These are phyloP conservation scores for Choristoneura rosaceana DNA, from an alignment of 2,888 invertebrate species.

Conservation along the genomic window DNA sequence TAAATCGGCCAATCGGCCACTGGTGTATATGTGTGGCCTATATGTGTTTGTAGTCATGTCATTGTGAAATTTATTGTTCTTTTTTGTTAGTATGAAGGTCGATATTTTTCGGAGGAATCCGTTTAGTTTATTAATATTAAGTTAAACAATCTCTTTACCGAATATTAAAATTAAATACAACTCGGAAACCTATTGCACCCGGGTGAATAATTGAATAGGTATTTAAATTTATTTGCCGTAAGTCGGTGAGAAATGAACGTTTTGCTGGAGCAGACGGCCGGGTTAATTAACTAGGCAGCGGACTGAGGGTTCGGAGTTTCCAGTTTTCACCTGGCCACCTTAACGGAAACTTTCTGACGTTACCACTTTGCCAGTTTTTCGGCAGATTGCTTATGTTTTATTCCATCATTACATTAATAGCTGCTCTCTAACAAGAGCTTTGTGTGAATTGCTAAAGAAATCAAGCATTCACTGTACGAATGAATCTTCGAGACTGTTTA, in stretches of 20 bases:
- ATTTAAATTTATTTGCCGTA: conserved; percentile 36
- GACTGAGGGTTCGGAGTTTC: conserved; percentile 22
- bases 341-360: conserved; percentile 31
- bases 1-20: background rate
- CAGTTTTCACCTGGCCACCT: conserved; percentile 11
- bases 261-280: conserved; percentile 17
- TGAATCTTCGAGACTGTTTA: background rate
- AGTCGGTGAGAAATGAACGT: conserved; percentile 32
- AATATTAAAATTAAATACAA: conserved; percentile 26
- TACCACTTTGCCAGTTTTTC: conserved; percentile 30
- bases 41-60: background rate
- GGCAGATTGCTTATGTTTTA: conserved; percentile 28
- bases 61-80: background rate
- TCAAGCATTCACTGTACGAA: background rate
- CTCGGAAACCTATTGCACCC: conserved; percentile 26
- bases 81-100: background rate
- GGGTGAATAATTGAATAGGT: conserved; percentile 38
- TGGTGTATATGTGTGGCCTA: too few relatives aligned
- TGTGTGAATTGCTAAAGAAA: background rate
- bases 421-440: conserved; percentile 12
- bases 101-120: background rate
- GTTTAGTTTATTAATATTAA: conserved; percentile 16
- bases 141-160: conserved; percentile 17
- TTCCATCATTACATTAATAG: conserved; percentile 35
- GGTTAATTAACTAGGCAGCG: conserved; percentile 33